phyloP scores from a whole-genome alignment of 2,113 vertebrate genomes.

The Tautogolabrus adspersus region DNA sequence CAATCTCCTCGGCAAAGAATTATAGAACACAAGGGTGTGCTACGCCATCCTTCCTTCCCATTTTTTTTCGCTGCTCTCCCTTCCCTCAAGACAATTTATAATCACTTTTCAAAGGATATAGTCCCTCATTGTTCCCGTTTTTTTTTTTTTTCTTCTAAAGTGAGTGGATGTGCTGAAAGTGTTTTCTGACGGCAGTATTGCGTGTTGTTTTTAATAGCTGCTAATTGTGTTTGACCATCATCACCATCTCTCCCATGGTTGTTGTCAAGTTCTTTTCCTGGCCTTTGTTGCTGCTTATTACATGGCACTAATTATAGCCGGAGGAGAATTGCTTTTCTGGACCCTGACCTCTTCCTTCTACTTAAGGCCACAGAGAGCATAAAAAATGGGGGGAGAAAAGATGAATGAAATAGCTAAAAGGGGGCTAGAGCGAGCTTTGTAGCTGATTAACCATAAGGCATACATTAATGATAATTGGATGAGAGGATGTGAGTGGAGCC shows the following conservation, averaged over 20 bases:
- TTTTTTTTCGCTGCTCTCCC: slow-evolving; percentile 35
- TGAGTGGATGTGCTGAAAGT: slow-evolving; percentile 13
- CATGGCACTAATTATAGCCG: slow-evolving; percentile 84
- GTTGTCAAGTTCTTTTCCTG: slow-evolving; percentile 72
- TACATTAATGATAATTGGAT: slow-evolving; percentile 85
- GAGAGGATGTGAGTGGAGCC: slow-evolving; percentile 71
- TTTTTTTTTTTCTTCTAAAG: background rate
- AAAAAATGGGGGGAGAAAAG: slow-evolving; percentile 63
- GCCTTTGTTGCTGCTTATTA: slow-evolving; percentile 76
- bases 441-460: slow-evolving; percentile 83
- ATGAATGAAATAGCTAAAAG: slow-evolving; percentile 63
- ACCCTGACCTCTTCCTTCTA: slow-evolving; percentile 82
- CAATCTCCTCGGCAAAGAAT: slow-evolving; percentile 77
- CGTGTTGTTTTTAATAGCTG: slow-evolving; percentile 69
- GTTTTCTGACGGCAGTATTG: slow-evolving; percentile 55
- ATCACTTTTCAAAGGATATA: slow-evolving; percentile 73
- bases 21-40: slow-evolving; percentile 76
- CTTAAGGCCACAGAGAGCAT: slow-evolving; percentile 72
- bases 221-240: slow-evolving; percentile 68
- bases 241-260: slow-evolving; percentile 68
- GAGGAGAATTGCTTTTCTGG: slow-evolving; percentile 81
- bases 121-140: slow-evolving; percentile 46
- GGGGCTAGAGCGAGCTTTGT: slow-evolving; percentile 66
- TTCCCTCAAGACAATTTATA: slow-evolving; percentile 67
- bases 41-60: slow-evolving; percentile 50